Evolutionary conservation across 2,113 vertebrate species (phyloP), one percentile per base, ranked within the genome.

Genomic region (Salvelinus alpinus): DNA sequence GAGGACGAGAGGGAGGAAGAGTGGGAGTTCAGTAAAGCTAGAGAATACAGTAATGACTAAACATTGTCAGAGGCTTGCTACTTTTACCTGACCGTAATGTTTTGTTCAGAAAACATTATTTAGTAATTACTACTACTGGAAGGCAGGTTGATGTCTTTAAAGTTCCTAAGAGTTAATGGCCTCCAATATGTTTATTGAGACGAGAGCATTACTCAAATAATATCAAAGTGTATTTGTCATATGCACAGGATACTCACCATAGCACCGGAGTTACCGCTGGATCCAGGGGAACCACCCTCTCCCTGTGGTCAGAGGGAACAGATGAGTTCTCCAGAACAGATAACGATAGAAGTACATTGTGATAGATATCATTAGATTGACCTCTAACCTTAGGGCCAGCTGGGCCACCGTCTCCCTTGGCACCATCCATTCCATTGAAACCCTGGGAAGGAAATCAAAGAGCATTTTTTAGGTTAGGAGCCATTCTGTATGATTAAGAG

Each of bases 341-440:
- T 8, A 34, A 68, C 29, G 6, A 9, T 38, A 20, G 66, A 34
- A 1, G 3, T 5, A 22, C 51, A 54, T 18, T 14, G 11, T 25
- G 34, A 22, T 11, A 47, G 4, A 70, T 13, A 29, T 25, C 25
- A 12, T 25, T 14, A 27, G 64, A 27, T 29, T 25, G 64, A 25
- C 25, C 64, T n/a, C 85, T 84, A 86, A 98, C 98, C 97, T 99
- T 99, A 80, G 98, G 98, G 47, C 98, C 98, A 88, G 97, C 96
- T 48, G 95, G 95, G 85, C 98, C 98, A 0, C 79, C 0, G 29
- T 99, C 97, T 92, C 98, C 98, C 94, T 99, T 99, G 78, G 96
- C 92, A 91, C 98, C 97, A 93, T 99, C 98, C 90, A 99, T 89
- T 93, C 98, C 98, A 0, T 93, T 94, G 95, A 98, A 99, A 57